Percentiles rank a stretch among this genome's conserved stretches.
Conservation (phyloP, 2,113 vertebrate genomes). For the Nerophis ophidion region DNA sequence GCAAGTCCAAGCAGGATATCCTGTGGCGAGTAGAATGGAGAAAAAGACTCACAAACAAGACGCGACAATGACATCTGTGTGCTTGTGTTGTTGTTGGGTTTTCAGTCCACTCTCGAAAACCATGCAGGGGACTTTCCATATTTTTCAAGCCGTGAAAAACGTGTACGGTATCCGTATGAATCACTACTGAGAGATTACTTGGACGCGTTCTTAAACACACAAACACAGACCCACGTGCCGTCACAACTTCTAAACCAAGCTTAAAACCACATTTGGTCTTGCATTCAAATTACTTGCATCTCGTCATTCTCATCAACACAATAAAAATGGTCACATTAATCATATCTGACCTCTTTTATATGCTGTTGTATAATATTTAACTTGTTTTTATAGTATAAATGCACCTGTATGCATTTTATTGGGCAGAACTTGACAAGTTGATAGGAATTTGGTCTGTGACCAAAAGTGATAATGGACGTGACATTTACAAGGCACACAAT, state of each 20-base stretch:
- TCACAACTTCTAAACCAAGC: slow-evolving; percentile 37
- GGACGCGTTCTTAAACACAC: slow-evolving; percentile 19
- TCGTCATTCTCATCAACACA: slow-evolving; percentile 32
- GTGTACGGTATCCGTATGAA: slow-evolving; percentile 59
- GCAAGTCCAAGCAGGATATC: slow-evolving; percentile 5
- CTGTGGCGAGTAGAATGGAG: slow-evolving; percentile 11
- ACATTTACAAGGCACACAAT: neutral
- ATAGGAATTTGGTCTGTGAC: neutral
- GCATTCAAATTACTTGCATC: slow-evolving; percentile 51
- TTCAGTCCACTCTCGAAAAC: slow-evolving; percentile 44
- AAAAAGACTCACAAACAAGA: slow-evolving; percentile 4
- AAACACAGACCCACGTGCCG: slow-evolving; percentile 33
- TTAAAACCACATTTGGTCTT: slow-evolving; percentile 29
- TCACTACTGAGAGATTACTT: slow-evolving; percentile 56
- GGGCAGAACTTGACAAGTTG: neutral
- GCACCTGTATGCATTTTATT: neutral
- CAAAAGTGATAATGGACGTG: neutral
- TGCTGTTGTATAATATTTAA: neutral
- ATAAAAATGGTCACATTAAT: slow-evolving; percentile 10
- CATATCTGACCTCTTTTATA: neutral
- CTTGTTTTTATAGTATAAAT: neutral
- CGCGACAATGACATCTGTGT: slow-evolving; percentile 5
- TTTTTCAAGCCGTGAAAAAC: slow-evolving; percentile 46
- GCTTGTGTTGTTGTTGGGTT: slow-evolving; percentile 18
- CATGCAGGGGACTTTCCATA: slow-evolving; percentile 64